These are phyloP conservation scores for Zingel zingel DNA, from an alignment of 2,113 vertebrate species.

Conservation along the genomic window DNA sequence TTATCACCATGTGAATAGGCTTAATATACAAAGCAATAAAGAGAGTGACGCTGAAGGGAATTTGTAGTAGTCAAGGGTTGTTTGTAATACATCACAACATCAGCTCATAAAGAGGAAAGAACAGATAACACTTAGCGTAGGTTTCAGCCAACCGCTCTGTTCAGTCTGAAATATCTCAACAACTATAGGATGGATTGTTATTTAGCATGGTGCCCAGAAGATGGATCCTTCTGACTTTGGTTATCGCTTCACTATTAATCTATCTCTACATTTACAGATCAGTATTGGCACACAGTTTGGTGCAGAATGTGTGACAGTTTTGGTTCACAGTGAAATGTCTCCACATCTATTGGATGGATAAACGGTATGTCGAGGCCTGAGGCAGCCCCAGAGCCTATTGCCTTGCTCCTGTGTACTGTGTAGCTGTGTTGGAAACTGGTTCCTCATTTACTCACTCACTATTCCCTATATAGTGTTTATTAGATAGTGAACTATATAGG, in stretches of 20 bases:
- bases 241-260: too few relatives aligned
- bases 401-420: too few relatives aligned
- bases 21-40: constrained; percentile 45
- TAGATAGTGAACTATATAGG: too few relatives aligned
- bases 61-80: not conserved
- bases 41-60: constrained; percentile 15
- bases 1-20: constrained; percentile 22
- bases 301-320: too few relatives aligned
- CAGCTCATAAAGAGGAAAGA: constrained; percentile 1
- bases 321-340: not conserved
- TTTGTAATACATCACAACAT: constrained; percentile 7
- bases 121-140: not conserved
- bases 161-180: not conserved
- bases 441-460: too few relatives aligned
- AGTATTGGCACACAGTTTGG: not conserved
- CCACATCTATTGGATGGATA: not conserved
- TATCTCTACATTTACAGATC: not conserved
- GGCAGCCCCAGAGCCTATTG: too few relatives aligned
- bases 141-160: not conserved
- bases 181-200: not conserved
- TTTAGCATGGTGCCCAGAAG: not conserved
- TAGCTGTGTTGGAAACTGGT: too few relatives aligned
- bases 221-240: not conserved
- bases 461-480: too few relatives aligned
- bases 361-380: too few relatives aligned